Percentiles rank a stretch among this genome's conserved stretches.
These are phyloP conservation scores for Coptodon bakossiorum DNA, from an alignment of 2,113 vertebrate genomes.

Conservation along the genomic window DNA sequence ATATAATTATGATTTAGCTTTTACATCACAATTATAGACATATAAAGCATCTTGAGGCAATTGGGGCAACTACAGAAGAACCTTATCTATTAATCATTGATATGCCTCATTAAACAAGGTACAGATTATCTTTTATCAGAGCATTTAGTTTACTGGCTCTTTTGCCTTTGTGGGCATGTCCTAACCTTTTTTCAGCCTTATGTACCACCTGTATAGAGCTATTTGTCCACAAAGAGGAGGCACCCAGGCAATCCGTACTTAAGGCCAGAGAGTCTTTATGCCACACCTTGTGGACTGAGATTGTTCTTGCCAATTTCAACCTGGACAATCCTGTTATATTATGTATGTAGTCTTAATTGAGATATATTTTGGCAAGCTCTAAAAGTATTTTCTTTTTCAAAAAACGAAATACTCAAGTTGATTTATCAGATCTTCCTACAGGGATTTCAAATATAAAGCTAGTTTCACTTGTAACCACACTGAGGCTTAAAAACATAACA, in stretches of 20 bases:
- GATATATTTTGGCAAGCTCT: too few relatives aligned
- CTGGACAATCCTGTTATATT: too few relatives aligned
- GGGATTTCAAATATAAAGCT: too few relatives aligned
- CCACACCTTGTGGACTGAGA: rapidly evolving
- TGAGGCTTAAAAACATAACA: too few relatives aligned
- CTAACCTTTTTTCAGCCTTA: neutral
- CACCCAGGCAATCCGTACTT: rapidly evolving
- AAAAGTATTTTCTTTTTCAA: too few relatives aligned
- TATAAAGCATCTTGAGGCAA: neutral
- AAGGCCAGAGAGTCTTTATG: neutral
- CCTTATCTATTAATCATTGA: neutral
- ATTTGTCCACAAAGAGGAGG: neutral
- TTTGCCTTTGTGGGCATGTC: rapidly evolving
- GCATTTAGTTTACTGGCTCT: rapidly evolving
- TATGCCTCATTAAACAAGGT: too few relatives aligned
- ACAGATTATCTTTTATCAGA: too few relatives aligned
- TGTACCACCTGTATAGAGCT: neutral
- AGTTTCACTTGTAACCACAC: too few relatives aligned
- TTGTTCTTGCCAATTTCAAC: too few relatives aligned
- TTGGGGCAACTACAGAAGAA: neutral
- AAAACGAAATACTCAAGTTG: too few relatives aligned
- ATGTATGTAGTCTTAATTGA: too few relatives aligned
- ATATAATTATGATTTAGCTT: neutral
- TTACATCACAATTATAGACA: neutral
- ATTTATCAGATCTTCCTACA: too few relatives aligned